Percentiles rank a stretch among this genome's conserved stretches.
Conservation (phyloP, 2,797 vertebrate genomes). For the Dendrocincla fuliginosa region DNA sequence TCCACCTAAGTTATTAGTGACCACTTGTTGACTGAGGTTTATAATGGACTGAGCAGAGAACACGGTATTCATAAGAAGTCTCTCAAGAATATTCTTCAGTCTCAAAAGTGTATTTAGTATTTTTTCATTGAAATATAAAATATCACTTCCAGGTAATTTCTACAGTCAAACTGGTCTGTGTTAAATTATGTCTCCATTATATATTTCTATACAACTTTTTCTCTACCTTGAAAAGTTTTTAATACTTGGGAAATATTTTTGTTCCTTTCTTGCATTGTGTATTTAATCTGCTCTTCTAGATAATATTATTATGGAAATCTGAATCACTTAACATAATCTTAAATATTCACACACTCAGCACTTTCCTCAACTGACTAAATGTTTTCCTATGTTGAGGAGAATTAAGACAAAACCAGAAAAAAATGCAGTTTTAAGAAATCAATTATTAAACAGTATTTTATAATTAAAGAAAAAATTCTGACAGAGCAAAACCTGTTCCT, state of each 20-base stretch:
- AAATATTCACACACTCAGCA: neutral
- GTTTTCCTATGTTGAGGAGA: neutral
- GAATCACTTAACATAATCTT: neutral
- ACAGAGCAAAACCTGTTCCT: neutral
- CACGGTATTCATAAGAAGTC: neutral
- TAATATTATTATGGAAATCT: neutral
- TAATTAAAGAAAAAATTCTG: neutral
- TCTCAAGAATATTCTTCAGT: neutral
- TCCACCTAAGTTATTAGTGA: neutral
- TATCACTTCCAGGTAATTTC: neutral
- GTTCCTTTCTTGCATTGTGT: neutral
- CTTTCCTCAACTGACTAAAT: neutral
- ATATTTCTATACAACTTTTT: neutral
- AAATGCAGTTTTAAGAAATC: conserved; percentile 3
- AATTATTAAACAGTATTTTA: neutral
- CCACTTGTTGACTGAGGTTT: neutral
- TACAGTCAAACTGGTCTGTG: neutral
- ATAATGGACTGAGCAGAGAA: neutral
- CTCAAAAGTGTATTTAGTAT: neutral
- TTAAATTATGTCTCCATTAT: neutral
- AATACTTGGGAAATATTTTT: neutral
- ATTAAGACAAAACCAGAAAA: neutral
- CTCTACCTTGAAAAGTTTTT: neutral
- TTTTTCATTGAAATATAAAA: neutral
- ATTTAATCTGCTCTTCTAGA: neutral